phyloP scores from a whole-genome alignment of 2,888 invertebrate genomes.

The Epirrita christyi region DNA sequence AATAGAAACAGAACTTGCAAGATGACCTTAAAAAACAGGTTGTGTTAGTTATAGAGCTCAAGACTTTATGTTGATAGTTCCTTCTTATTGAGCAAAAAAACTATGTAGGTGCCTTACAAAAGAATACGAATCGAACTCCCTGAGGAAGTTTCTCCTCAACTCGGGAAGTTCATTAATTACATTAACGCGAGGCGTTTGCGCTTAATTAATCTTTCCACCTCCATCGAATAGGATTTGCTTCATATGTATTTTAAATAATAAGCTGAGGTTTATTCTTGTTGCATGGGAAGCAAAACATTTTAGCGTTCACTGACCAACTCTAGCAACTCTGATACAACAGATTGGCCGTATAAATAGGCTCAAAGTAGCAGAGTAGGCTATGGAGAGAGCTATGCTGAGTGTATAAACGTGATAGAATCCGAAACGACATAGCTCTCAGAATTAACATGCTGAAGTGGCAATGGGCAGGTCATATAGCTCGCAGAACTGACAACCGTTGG shows the following conservation, averaged over 20 bases:
- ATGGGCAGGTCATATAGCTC: too few relatives aligned
- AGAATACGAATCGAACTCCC: conserved; percentile 22
- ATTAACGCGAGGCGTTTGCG: conserved; percentile 41
- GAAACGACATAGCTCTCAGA: too few relatives aligned
- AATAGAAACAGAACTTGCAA: too few relatives aligned
- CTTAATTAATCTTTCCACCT: conserved; percentile 58
- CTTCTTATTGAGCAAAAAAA: neutral
- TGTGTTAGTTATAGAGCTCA: neutral
- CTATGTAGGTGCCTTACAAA: conserved; percentile 1
- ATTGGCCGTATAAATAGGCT: too few relatives aligned
- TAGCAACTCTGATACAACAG: too few relatives aligned
- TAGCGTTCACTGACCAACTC: too few relatives aligned
- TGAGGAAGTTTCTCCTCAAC: conserved; percentile 37
- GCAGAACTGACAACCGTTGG: too few relatives aligned
- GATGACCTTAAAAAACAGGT: neutral
- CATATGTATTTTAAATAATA: conserved; percentile 15
- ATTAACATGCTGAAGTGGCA: too few relatives aligned
- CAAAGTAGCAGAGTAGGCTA: too few relatives aligned
- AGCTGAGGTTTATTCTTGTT: conserved; percentile 6
- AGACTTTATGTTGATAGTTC: neutral
- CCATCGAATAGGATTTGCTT: conserved; percentile 34
- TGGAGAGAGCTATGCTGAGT: too few relatives aligned
- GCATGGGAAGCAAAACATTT: too few relatives aligned
- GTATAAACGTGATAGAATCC: too few relatives aligned
- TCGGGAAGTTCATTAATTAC: conserved; percentile 58